These are phyloP conservation scores for Hippocampus barbouri DNA, from an alignment of 2,113 vertebrate species.

Conservation along the genomic window DNA sequence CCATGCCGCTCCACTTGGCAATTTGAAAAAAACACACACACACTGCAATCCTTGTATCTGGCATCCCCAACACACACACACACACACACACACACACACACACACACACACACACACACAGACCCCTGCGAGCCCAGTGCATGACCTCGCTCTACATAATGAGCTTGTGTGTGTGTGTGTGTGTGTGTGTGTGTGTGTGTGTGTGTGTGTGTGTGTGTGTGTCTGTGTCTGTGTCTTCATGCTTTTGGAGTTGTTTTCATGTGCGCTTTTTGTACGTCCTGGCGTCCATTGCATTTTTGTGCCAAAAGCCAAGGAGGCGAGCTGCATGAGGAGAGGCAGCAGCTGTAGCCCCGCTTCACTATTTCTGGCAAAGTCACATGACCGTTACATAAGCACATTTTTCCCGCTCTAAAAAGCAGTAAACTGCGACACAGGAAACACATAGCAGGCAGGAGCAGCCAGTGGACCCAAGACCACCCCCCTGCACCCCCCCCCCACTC, in stretches of 20 bases:
- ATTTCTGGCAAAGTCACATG: constrained; percentile 82
- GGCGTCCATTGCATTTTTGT: constrained; percentile 51
- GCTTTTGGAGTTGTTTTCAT: constrained; percentile 40
- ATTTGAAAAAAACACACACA: constrained; percentile 15
- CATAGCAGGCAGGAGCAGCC: constrained; percentile 39
- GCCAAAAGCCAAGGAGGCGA: constrained; percentile 73
- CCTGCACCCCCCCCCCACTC: constrained; percentile 12
- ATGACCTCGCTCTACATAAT: constrained; percentile 10
- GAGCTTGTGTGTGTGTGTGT: constrained; percentile 20
- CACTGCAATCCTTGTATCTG: constrained; percentile 22
- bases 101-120: constrained; percentile 21
- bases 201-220: constrained; percentile 16
- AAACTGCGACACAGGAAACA: constrained; percentile 79
- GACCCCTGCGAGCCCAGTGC: constrained; percentile 35
- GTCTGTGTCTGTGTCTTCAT: background rate
- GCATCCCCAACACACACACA: constrained; percentile 21
- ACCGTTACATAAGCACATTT: constrained; percentile 83
- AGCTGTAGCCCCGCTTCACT: constrained; percentile 78
- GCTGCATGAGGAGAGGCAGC: constrained; percentile 76
- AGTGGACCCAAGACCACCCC: background rate
- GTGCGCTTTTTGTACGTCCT: too few species aligned
- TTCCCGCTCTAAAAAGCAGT: constrained; percentile 83
- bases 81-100: constrained; percentile 22
- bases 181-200: background rate
- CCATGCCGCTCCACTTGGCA: constrained; percentile 51